Conservation (phyloP, 2,888 invertebrate genomes). For the Slavum lentiscoides region DNA sequence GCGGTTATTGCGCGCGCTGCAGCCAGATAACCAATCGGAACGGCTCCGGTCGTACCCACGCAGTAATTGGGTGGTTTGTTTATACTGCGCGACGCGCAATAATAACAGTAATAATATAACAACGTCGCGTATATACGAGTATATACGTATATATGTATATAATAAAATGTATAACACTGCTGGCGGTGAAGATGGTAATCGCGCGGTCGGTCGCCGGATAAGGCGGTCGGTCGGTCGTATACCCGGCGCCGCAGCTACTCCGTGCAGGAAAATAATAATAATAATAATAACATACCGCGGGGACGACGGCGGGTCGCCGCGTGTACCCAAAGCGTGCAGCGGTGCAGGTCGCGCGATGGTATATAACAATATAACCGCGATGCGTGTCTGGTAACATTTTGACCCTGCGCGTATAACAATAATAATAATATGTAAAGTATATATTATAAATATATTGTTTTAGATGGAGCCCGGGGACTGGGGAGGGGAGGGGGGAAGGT, state of each 20-base stretch:
- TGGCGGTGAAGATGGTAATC: background rate
- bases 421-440: too few species aligned
- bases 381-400: too few species aligned
- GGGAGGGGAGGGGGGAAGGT: too few species aligned
- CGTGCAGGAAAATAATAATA: background rate
- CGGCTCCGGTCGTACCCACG: background rate
- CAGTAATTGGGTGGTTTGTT: constrained; percentile 52
- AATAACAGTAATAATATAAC: background rate
- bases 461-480: too few species aligned
- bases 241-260: background rate
- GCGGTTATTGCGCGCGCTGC: constrained; percentile 4
- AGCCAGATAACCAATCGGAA: constrained; percentile 30
- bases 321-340: too few species aligned
- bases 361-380: too few species aligned
- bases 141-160: too few species aligned
- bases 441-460: too few species aligned
- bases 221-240: background rate
- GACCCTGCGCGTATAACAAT: too few species aligned
- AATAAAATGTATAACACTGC: too few species aligned
- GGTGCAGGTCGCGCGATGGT: too few species aligned
- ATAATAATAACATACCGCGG: background rate
- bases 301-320: too few species aligned
- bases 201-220: constrained; percentile 1
- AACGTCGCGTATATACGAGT: background rate
- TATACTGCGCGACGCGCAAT: background rate